Percentiles rank a stretch among this genome's conserved stretches.
These are phyloP conservation scores for Agonum fuliginosum DNA, from an alignment of 2,888 invertebrate species.

Conservation along the genomic window DNA sequence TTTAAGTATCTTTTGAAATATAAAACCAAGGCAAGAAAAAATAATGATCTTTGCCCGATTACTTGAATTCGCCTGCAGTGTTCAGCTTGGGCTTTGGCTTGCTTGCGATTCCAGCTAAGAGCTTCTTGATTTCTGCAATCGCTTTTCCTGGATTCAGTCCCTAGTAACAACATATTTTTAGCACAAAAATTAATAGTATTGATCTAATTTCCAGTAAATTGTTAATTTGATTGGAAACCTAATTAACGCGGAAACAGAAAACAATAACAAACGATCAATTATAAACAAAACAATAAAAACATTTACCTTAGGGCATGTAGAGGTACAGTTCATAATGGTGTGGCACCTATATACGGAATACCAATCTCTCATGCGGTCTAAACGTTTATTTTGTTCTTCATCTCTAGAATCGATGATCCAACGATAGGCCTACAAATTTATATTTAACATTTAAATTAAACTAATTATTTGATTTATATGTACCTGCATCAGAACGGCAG, in stretches of 20 bases:
- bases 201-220: neutral
- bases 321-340: slow-evolving; percentile 97
- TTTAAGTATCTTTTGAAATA: slow-evolving; percentile 23
- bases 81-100: slow-evolving; percentile 86
- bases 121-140: slow-evolving; percentile 96
- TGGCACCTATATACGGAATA: slow-evolving; percentile 97
- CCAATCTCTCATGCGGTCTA: slow-evolving; percentile 89
- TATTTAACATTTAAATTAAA: neutral
- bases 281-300: slow-evolving; percentile 19
- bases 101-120: slow-evolving; percentile 88
- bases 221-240: neutral
- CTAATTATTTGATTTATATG: slow-evolving; percentile 26
- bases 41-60: slow-evolving; percentile 27
- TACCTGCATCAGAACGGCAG: slow-evolving; percentile 97
- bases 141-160: slow-evolving; percentile 96
- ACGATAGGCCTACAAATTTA: slow-evolving; percentile 84
- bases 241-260: neutral
- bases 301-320: slow-evolving; percentile 93
- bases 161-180: slow-evolving; percentile 70
- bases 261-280: neutral
- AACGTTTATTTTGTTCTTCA: slow-evolving; percentile 83
- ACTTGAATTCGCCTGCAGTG: slow-evolving; percentile 76
- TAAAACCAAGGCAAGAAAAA: slow-evolving; percentile 13
- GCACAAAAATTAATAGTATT: neutral
- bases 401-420: slow-evolving; percentile 99